Base-by-base conservation (phyloP, 2,113 vertebrate genomes). In the Eulemur macaco region DNA sequence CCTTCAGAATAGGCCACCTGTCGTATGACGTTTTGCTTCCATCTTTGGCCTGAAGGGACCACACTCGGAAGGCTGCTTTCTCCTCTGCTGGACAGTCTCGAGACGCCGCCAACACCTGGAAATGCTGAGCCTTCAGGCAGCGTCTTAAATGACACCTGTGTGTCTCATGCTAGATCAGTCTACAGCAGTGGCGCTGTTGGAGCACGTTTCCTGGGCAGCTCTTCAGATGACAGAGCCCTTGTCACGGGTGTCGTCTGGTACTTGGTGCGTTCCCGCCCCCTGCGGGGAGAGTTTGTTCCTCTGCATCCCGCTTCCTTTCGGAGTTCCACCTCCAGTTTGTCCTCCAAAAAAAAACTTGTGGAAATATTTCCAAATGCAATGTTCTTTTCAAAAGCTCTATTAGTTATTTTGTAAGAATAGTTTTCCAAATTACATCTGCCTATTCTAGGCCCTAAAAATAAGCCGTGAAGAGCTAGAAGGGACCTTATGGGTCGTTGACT, bases 51-150 rank as follows among this genome's bases (percentile, higher is more conserved):
- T 47, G 25, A 23, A n/a, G n/a, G 63, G 42, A 6, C 45, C 15
- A 9, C 60, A 25, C 78, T 76, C 42, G 27, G 23, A 69, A 20
- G 12, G 73, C 77, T 78, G 20, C 7, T 4, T 25, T 74, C 82
- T 68, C 80, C n/a, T 54, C 7, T 37, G 50, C 78, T 56, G 52
- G 52, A 18, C 7, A 5, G 8, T 96, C 93, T 93, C 86, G 42
- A 83, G 66, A 86, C 39, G 39, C 39, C 60, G 8, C 76, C 88
- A 84, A 89, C 20, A 4, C 45, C 66, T 84, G n/a, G 60, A 97
- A 83, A 50, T 91, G 29, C 60, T 78, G 21, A 77, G 90, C 66
- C 77, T 80, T 25, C 42, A 8, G 95, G 77, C 34, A 4, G 0
- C 37, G 29, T 85, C 23, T 10, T 92, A 64, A 96, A 37, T 89